Evolutionary conservation across 2,113 vertebrate genomes (phyloP).

Genomic region (Odontophorus gujanensis): DNA sequence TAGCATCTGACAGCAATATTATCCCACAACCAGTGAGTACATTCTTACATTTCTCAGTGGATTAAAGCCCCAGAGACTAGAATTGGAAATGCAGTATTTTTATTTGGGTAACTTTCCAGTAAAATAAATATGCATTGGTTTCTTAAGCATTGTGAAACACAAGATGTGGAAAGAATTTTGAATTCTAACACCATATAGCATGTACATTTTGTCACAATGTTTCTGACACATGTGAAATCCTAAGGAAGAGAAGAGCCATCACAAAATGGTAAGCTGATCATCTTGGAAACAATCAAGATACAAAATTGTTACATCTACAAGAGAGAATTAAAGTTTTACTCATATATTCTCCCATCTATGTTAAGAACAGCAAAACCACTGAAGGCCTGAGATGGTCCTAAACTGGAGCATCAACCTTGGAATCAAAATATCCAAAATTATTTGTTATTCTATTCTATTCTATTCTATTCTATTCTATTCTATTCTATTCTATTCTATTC

Average conservation of each 20-base stretch:
- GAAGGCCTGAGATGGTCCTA: neutral
- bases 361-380: neutral
- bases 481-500: neutral
- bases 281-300: neutral
- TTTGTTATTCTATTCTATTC: neutral
- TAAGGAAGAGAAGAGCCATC: neutral
- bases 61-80: constrained; percentile 25
- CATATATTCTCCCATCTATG: neutral
- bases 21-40: neutral
- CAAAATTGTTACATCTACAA: neutral
- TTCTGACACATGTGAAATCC: neutral
- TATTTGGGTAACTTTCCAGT: constrained; percentile 13
- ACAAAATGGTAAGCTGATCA: neutral
- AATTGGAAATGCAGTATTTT: constrained; percentile 21
- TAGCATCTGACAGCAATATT: constrained; percentile 10
- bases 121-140: constrained; percentile 21
- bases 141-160: constrained; percentile 11
- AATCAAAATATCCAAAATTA: neutral
- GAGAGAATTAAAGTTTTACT: neutral
- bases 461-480: no score
- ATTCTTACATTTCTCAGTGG: constrained; percentile 10
- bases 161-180: neutral
- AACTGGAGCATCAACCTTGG: neutral
- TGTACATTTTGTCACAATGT: neutral
- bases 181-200: neutral